Base-by-base conservation (phyloP, 2,888 invertebrate genomes). In the Panorpa germanica region DNA sequence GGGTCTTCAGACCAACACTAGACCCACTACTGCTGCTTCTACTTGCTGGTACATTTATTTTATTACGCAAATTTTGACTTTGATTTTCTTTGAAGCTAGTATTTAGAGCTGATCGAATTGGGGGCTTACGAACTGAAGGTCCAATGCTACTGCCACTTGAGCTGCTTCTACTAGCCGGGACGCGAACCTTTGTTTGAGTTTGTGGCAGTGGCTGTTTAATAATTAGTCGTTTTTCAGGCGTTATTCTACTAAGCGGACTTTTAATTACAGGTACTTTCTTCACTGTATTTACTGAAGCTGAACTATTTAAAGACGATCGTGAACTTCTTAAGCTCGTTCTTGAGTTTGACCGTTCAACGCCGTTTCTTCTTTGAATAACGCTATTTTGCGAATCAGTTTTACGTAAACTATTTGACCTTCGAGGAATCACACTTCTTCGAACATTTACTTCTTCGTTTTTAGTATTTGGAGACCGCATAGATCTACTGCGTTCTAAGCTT, bases 291-390 rank as follows among this genome's bases (percentile, higher is more conserved):
- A 70, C 70, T 3, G 75, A 75, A 2, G 76, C 70, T 3, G 78
- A 70, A 47, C 82, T 83, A 45, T 82, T 82, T 30, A 85, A 55
- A 1, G 83, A 85, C 43, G 81, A 82, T 16, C 80, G 61, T 0
- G 85, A 85, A 44, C 83, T 82, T 14, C 80, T 64, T 10, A 85
- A 55, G 31, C 82, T 82, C 23, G 78, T 74, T 21, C 80, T 59
- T 0, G 83, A 83, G 10, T 73, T 69, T 4, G 78, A 81, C 21
- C 80, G 61, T 43, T 81, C 78, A 0, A 80, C 77, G 39, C 69
- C 63, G 35, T 65, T 56, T 28, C 52, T 47, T 34, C 24, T 34
- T 34, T 12, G 34, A 19, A 25, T 32, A 16, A 45, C 34, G 32
- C 40, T 45, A 7, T 41, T 35, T 35, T 48, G 49, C 4, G 49